Base-by-base conservation (phyloP, 2,113 vertebrate species). In the Cyprinodon brontotheroides region DNA sequence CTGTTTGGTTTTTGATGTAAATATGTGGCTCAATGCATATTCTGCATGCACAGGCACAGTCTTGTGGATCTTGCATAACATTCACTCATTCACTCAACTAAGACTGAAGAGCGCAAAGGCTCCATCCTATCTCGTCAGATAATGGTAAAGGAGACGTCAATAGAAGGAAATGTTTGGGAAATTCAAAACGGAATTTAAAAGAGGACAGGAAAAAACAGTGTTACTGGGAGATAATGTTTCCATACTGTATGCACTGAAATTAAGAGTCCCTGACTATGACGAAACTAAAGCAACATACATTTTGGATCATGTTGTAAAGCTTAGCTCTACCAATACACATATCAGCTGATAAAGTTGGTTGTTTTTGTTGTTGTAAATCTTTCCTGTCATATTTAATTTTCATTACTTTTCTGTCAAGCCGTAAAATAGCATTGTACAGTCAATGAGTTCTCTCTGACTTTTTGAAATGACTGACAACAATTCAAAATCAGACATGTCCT, bases 61-160 rank as follows among this genome's bases (percentile, higher is more conserved):
- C 84, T 78, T 92, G 83, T 84, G 53, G 29, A 57, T 70, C 65
- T 82, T 89, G 36, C 78, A 62, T 41, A 86, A 89, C 40, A 89
- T 61, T 75, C 29, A 29, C 29, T 29, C 29, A 29, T 29, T 29
- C 29, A 68, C 29, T 68, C 62, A 57, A n/a, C 17, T 57, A 67
- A 68, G 40, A 68, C 50, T 61, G 47, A 68, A 78, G 68, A 65
- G 67, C 6, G 13, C 61, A 61, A 72, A 50, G 60, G 57, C 39
- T 82, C 50, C 43, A 66, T 48, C 1, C 4, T 70, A 12, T 11
- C 11, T 70, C 72, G 9, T 22, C 47, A 37, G 12, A 40, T 12
- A 78, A 72, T 61, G 69, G 77, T 60, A 15, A 77, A 45, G 0
- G 0, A 67, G 50, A 47, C 8, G 45, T 3, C 17, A 79, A 73